Base-by-base conservation (phyloP, 2,888 invertebrate genomes). In the Lasioglossum malachurum region DNA sequence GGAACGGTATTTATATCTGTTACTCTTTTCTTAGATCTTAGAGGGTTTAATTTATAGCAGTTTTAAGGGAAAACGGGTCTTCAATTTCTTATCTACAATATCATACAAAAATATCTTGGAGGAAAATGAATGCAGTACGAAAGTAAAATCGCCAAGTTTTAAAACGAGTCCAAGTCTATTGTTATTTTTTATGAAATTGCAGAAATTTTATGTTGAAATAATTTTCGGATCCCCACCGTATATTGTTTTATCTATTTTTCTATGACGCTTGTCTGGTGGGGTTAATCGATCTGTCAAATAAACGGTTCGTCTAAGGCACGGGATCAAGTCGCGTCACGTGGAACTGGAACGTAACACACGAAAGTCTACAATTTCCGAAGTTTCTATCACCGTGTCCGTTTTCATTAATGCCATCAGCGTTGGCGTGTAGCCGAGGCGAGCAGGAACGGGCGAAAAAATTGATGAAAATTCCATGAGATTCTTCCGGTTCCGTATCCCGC, bases 381-480 rank as follows among this genome's bases (percentile, higher is more conserved):
- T 69, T 57, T 71, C 44, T 46, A 80, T 71, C 60, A 31, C 12
- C 16, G 74, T 83, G 23, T 27, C 73, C 41, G 23, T 84, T 76
- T 72, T 72, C 35, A 27, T 84, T 44, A 71, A 76, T 76, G 12
- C 23, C 72, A 35, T 27, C 44, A 27, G 7, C 64, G 19, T 49
- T 41, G 23, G 49, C 64, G 53, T 31, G 41, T 14, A 64, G 41
- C 23, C 60, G 31, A 4, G 12, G 23, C 16, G 41, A 23, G 35
- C 71, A 64, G 72, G 35, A 19, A 23, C n/a, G 14, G 31, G 16
- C 41, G 2, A 19, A 53, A 27, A 57, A 76, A 53, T 64, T 31
- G 46, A 84, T 84, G 86, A 85, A 84, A 84, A 78, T 78, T 74
- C 67, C 57, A 23, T 44, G 53, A 46, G 27, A 27, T n/a, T 31